phyloP scores from a whole-genome alignment of 2,113 vertebrate genomes.

The Chloropsis cyanopogon region DNA sequence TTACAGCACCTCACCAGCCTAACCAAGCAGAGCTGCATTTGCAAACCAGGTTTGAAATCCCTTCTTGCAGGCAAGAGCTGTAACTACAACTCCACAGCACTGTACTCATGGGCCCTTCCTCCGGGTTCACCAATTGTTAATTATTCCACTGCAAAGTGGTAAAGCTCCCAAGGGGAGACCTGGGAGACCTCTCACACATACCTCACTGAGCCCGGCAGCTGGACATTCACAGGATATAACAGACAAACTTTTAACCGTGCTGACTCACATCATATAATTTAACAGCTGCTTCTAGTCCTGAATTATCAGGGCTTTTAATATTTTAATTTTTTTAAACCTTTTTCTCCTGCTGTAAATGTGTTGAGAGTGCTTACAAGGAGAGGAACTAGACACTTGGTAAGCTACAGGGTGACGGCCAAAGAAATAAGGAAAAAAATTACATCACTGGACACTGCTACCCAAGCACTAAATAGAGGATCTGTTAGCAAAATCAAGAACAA shows the following conservation, averaged over 20 bases:
- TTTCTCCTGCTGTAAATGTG: not conserved
- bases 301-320: not conserved
- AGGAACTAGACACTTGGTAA: not conserved
- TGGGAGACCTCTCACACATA: not conserved
- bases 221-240: not conserved
- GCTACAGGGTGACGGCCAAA: not conserved
- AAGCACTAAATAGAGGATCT: not conserved
- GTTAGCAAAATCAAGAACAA: not conserved
- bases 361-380: not conserved
- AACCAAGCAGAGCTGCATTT: accelerated
- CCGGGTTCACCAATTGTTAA: not conserved
- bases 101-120: not conserved
- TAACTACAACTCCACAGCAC: not conserved
- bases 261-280: not conserved
- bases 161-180: not conserved
- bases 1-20: not conserved
- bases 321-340: not conserved
- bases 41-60: not conserved
- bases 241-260: not conserved
- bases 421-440: not conserved
- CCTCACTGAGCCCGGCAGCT: not conserved
- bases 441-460: not conserved
- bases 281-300: not conserved
- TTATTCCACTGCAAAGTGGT: not conserved
- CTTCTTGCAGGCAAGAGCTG: not conserved